phyloP scores from a whole-genome alignment of 2,888 invertebrate species.

The Piscicola geometra region DNA sequence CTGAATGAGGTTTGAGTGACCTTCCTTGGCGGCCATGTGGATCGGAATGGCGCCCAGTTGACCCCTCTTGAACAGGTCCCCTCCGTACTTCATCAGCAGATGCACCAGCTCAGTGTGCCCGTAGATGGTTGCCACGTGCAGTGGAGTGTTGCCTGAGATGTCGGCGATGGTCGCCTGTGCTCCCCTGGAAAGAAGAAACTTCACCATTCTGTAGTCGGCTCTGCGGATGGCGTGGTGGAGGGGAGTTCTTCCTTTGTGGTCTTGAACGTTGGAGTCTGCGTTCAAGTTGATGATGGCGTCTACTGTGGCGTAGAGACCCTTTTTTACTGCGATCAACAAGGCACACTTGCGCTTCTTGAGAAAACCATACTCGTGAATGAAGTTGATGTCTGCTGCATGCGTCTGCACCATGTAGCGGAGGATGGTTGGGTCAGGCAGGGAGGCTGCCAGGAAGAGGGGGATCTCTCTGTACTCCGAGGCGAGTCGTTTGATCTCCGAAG shows the following conservation, averaged over 20 bases:
- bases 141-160: slow-evolving; percentile 41
- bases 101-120: slow-evolving; percentile 44
- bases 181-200: slow-evolving; percentile 42
- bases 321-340: slow-evolving; percentile 41
- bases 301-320: slow-evolving; percentile 42
- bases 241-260: slow-evolving; percentile 44
- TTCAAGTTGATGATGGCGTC: slow-evolving; percentile 42
- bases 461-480: slow-evolving; percentile 43
- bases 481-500: slow-evolving; percentile 41
- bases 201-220: slow-evolving; percentile 44
- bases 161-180: slow-evolving; percentile 42
- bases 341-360: slow-evolving; percentile 40
- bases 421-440: slow-evolving; percentile 42
- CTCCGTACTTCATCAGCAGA: slow-evolving; percentile 42
- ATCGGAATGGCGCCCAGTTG: slow-evolving; percentile 44
- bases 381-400: slow-evolving; percentile 43
- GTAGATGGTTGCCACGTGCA: slow-evolving; percentile 44
- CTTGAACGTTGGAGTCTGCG: slow-evolving; percentile 42
- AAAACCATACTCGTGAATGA: slow-evolving; percentile 39
- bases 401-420: slow-evolving; percentile 41
- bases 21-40: slow-evolving; percentile 45
- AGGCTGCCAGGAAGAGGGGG: slow-evolving; percentile 44
- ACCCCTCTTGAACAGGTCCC: slow-evolving; percentile 43
- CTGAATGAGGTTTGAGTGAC: slow-evolving; percentile 41
- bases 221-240: slow-evolving; percentile 43